phyloP scores from a whole-genome alignment of 2,797 vertebrate species.

The Sternarchorhynchus goeldii region DNA sequence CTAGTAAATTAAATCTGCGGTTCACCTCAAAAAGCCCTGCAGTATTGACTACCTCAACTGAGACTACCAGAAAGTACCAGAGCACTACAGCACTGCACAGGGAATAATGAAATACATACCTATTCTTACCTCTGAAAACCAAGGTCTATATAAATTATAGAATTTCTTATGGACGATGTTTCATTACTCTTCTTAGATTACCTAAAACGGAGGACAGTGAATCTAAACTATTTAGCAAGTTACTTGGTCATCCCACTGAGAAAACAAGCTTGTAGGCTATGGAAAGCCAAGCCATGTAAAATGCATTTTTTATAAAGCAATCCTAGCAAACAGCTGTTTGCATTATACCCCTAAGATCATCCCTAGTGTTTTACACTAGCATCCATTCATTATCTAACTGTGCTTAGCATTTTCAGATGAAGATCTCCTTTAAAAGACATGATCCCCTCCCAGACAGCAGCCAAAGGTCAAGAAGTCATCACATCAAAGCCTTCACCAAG shows the following conservation, averaged over 20 bases:
- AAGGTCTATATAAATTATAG: no score
- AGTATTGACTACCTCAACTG: constrained; percentile 34
- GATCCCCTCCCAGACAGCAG: constrained; percentile 21
- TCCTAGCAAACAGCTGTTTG: not conserved
- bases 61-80: constrained; percentile 24
- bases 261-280: not conserved
- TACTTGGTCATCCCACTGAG: not conserved
- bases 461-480: constrained; percentile 22
- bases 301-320: not conserved
- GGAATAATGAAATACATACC: not conserved
- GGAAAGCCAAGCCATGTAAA: not conserved
- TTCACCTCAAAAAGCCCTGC: constrained; percentile 46
- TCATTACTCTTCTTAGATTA: not conserved
- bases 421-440: constrained; percentile 6
- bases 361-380: not conserved
- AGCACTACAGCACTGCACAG: constrained; percentile 23
- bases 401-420: constrained; percentile 4
- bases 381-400: not conserved
- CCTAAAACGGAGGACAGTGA: not conserved
- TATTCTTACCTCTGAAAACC: not conserved
- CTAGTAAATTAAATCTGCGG: constrained; percentile 54
- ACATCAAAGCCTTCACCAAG: constrained; percentile 21
- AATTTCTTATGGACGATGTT: not conserved
- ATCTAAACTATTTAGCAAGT: not conserved
- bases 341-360: not conserved